These are phyloP conservation scores for Schizaphis graminum DNA, from an alignment of 2,888 invertebrate species.

Conservation along the genomic window DNA sequence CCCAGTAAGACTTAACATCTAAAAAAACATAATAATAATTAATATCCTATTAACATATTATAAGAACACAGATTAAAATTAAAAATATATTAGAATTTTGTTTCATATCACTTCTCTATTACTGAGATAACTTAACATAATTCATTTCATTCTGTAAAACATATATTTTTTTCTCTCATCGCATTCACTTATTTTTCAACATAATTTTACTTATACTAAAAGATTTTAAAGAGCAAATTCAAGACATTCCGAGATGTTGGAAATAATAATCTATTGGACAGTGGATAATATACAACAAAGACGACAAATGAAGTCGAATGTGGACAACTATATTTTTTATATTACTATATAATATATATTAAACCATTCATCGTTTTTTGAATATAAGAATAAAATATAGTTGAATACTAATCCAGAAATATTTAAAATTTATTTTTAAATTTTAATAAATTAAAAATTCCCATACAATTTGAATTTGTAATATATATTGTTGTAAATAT, in stretches of 20 bases:
- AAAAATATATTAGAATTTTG: neutral
- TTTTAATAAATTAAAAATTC: too few species aligned
- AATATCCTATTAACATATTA: neutral
- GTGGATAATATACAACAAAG: neutral
- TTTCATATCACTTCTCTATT: neutral
- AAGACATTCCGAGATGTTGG: neutral
- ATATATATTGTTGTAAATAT: neutral
- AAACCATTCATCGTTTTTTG: neutral
- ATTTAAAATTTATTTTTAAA: neutral
- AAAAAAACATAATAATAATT: constrained; percentile 39
- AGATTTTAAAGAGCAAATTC: neutral
- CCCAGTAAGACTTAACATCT: constrained; percentile 71
- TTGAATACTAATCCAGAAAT: neutral
- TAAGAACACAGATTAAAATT: neutral
- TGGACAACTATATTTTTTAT: neutral
- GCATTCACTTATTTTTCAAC: too few species aligned
- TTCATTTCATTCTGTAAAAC: too few species aligned
- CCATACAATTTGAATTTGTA: neutral
- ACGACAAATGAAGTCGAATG: neutral
- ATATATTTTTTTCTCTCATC: neutral
- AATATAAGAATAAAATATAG: neutral
- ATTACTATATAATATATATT: neutral
- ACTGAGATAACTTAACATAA: too few species aligned
- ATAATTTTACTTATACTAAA: too few species aligned
- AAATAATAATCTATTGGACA: neutral